Evolutionary conservation across 2,113 vertebrate species (phyloP).

Genomic region (Petroica traversi): DNA sequence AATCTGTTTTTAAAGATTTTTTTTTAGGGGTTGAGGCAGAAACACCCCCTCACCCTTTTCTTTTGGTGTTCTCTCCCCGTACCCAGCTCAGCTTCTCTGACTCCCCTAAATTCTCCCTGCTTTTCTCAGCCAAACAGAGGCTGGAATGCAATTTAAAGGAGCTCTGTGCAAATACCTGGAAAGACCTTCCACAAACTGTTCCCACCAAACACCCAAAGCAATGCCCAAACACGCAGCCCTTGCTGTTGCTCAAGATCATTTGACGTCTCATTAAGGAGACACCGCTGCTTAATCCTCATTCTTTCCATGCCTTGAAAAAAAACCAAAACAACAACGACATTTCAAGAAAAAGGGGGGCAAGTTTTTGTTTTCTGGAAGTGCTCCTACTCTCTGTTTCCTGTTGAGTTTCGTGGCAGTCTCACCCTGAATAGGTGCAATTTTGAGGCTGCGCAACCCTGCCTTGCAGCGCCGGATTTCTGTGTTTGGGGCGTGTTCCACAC

Average conservation of each 20-base stretch:
- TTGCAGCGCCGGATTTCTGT: neutral
- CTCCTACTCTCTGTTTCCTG: neutral
- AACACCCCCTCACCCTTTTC: neutral
- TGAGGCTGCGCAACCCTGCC: neutral
- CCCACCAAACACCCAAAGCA: neutral
- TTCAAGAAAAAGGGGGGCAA: neutral
- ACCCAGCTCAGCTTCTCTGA: neutral
- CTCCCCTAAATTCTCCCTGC: neutral
- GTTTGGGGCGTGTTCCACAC: neutral
- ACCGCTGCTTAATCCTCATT: neutral
- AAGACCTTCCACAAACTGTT: neutral
- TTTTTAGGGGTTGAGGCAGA: neutral
- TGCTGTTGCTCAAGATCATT: neutral
- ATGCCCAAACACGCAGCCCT: neutral
- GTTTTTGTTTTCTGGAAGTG: conserved; percentile 25
- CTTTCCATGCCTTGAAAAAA: neutral
- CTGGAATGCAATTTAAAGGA: neutral
- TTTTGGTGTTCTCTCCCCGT: neutral
- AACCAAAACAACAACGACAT: neutral
- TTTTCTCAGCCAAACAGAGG: neutral
- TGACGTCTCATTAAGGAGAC: neutral
- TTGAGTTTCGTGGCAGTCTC: neutral
- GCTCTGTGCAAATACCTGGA: neutral
- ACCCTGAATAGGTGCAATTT: neutral
- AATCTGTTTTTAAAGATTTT: no score